Evolutionary conservation across 2,888 invertebrate species (phyloP), one percentile per base, ranked within the genome.

Genomic region (Neoascia interrupta): DNA sequence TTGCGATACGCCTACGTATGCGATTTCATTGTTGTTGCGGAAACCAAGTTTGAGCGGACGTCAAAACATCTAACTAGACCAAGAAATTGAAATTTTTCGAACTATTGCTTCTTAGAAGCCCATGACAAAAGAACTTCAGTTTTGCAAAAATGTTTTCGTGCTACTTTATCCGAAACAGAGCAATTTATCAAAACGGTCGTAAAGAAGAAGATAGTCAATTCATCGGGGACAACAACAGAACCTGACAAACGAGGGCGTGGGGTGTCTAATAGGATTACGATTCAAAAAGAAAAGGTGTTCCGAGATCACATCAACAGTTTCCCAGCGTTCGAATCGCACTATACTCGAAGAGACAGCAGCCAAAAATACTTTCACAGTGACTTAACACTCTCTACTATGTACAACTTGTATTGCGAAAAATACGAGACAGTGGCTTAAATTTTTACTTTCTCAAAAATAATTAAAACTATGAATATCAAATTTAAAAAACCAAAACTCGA

Each of bases 401-500:
- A 36, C 36, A 39, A 8, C 26, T 31, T 70, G n/a, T 47, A 49
- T 13, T 51, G 43, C 18, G 23, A 63, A 53, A 58, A 47, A 8
- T n/a, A 45, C 18, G 15, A 63, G 16, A 13, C 26, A 13, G 26
- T 36, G 11, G n/a, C n/a, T n/a, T n/a, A n/a, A n/a, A n/a, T n/a
- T n/a, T n/a, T n/a, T n/a, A n/a, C n/a, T n/a, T n/a, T 72, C 56
- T 37, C 72, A 21, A 31, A 79, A 70, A 61, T 54, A 39, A 69
- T 69, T 45, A 63, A 64, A 54, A 68, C 41, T 4, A 45, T 80
- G 47, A 73, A 73, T 26, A 64, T 73, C 15, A 75, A 70, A 70
- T 81, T 81, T 41, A 73, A 76, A 43, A 63, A 43, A 28, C 75
- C 73, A 1, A 41, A 41, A 10, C 34, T 36, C 10, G 68, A 82